phyloP scores from a whole-genome alignment of 2,888 invertebrate genomes.

The Netelia inedita region DNA sequence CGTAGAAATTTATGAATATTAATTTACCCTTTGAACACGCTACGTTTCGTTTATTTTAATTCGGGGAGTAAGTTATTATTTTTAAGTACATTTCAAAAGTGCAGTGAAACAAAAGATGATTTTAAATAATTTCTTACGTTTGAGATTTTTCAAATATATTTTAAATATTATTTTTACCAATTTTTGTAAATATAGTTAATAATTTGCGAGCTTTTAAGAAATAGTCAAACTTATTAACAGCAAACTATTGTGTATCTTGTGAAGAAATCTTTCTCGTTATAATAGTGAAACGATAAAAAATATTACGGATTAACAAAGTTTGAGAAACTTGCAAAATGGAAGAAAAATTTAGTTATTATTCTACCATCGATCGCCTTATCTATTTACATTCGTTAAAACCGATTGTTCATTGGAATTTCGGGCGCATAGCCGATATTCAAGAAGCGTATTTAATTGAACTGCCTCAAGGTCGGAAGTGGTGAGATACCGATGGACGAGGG shows the following conservation, averaged over 20 bases:
- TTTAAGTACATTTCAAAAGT: not conserved
- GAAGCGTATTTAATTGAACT: slow-evolving; percentile 8
- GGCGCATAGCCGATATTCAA: not conserved
- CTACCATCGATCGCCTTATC: no score
- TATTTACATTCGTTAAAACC: no score
- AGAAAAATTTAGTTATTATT: no score
- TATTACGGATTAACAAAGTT: not conserved
- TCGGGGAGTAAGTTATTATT: not conserved
- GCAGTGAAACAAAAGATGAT: not conserved
- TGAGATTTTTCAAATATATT: not conserved
- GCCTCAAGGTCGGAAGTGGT: slow-evolving; percentile 91
- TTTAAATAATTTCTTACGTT: not conserved
- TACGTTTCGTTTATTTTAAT: slow-evolving; percentile 4
- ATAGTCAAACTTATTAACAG: not conserved
- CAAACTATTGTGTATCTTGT: not conserved
- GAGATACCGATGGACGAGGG: slow-evolving; percentile 93
- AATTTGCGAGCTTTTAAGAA: not conserved
- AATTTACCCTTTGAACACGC: slow-evolving; percentile 35
- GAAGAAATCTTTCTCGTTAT: not conserved
- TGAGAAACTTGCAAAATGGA: no score
- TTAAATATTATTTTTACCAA: not conserved
- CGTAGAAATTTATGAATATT: not conserved
- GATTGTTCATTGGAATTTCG: not conserved
- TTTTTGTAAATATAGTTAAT: no score
- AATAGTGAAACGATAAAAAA: not conserved